These are phyloP conservation scores for Lepisosteus oculatus DNA, from an alignment of 2,113 vertebrate species.

Conservation along the genomic window DNA sequence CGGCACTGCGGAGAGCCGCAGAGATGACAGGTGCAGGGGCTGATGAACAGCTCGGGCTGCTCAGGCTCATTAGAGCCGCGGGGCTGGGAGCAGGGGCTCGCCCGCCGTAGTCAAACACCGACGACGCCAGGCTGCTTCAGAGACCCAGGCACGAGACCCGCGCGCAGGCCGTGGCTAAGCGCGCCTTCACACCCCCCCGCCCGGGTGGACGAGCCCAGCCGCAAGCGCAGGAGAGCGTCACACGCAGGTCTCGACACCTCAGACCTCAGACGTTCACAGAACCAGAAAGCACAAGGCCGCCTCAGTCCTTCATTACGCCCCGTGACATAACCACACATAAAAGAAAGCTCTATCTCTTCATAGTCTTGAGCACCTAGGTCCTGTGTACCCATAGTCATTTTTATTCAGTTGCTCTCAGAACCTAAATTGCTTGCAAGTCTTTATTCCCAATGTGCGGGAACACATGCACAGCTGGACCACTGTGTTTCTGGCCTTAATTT, in stretches of 20 bases:
- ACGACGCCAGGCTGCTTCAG: neutral
- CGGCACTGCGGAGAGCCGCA: neutral
- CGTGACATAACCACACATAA: too few relatives aligned
- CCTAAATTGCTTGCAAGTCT: neutral
- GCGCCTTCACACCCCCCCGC: neutral
- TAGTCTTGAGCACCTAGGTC: too few relatives aligned
- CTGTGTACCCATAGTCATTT: too few relatives aligned
- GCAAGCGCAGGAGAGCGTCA: neutral
- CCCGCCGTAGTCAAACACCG: neutral
- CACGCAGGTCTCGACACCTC: neutral
- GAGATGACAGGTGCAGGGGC: constrained; percentile 1
- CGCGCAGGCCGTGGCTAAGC: neutral
- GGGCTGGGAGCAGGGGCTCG: neutral
- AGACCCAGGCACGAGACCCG: neutral
- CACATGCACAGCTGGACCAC: neutral
- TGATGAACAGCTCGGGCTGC: neutral
- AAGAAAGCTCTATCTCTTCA: too few relatives aligned
- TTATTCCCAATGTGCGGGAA: neutral
- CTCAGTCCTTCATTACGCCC: too few relatives aligned
- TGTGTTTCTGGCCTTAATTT: constrained; percentile 13
- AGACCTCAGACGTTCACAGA: neutral
- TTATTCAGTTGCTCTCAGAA: too few relatives aligned
- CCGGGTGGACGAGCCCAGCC: neutral
- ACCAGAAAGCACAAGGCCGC: too few relatives aligned
- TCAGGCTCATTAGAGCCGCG: neutral